These are phyloP conservation scores for Oreamnos americanus DNA, from an alignment of 2,113 vertebrate species.

Conservation along the genomic window DNA sequence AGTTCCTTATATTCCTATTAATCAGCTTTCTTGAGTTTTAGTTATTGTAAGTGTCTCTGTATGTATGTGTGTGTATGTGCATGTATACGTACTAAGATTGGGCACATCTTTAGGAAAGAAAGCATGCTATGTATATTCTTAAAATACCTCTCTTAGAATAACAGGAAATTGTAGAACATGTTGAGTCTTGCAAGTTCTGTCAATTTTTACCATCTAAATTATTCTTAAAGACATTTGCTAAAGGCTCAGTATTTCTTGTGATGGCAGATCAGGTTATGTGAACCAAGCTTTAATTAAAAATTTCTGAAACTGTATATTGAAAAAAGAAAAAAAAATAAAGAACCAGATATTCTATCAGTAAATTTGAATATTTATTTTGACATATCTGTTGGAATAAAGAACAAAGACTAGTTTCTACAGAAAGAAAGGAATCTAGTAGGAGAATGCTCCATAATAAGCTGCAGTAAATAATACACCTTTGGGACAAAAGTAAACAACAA, in stretches of 20 bases:
- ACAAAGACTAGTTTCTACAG: not conserved
- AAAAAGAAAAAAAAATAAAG: not conserved
- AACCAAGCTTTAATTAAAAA: not conserved
- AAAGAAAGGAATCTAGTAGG: not conserved
- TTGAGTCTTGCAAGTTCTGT: not conserved
- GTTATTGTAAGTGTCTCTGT: not conserved
- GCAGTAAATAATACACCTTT: not conserved
- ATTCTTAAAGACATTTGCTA: not conserved
- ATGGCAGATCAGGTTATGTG: not conserved
- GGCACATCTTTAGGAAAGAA: not conserved
- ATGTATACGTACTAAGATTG: not conserved
- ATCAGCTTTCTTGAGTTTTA: not conserved
- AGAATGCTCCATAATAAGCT: not conserved
- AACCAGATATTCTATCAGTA: not conserved
- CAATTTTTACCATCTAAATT: not conserved
- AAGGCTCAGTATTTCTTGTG: not conserved
- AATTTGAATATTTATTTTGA: not conserved
- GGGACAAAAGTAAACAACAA: not conserved
- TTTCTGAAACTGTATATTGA: not conserved
- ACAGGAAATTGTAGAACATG: not conserved
- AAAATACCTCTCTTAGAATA: not conserved
- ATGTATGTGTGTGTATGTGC: rapidly evolving
- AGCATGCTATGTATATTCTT: not conserved
- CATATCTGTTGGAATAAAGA: not conserved
- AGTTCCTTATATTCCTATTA: not conserved